Evolutionary conservation across 2,888 invertebrate species (phyloP).

Genomic region (Hyposoter dolosus): DNA sequence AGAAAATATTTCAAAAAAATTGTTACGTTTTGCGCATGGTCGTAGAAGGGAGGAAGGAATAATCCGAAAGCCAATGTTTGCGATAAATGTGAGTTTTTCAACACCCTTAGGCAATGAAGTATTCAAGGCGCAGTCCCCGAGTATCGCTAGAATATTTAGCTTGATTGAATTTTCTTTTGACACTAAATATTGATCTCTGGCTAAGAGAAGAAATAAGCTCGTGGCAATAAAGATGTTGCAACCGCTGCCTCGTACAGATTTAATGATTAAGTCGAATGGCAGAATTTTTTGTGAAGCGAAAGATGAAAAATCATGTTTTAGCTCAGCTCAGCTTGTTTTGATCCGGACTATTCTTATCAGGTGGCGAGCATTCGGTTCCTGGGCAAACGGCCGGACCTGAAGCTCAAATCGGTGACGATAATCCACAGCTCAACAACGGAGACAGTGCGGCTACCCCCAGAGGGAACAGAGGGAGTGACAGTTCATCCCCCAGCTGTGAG

Average conservation of each 20-base stretch:
- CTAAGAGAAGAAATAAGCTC: neutral
- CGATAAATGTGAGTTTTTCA: slow-evolving; percentile 77
- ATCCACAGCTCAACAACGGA: slow-evolving; percentile 96
- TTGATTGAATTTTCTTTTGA: neutral
- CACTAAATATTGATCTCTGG: neutral
- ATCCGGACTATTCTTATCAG: slow-evolving; percentile 84
- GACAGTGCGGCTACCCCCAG: slow-evolving; percentile 92
- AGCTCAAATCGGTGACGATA: slow-evolving; percentile 94
- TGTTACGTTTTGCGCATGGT: slow-evolving; percentile 46
- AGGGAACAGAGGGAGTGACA: slow-evolving; percentile 91
- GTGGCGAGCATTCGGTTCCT: slow-evolving; percentile 92
- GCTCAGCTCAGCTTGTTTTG: neutral
- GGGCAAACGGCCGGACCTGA: slow-evolving; percentile 92
- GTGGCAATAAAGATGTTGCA: neutral
- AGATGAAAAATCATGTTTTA: neutral
- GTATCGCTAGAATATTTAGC: slow-evolving; percentile 48
- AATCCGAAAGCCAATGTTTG: slow-evolving; percentile 70
- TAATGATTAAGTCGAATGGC: neutral
- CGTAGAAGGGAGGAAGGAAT: slow-evolving; percentile 76
- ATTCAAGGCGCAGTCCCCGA: neutral
- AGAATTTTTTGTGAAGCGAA: neutral
- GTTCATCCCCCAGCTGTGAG: slow-evolving; percentile 94
- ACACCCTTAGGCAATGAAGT: neutral
- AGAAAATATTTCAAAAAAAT: slow-evolving; percentile 25
- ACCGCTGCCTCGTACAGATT: neutral